Percentiles rank a stretch among this genome's conserved stretches.
Evolutionary conservation across 2,797 vertebrate species (phyloP).

Genomic region (Alexandromys oeconomus): DNA sequence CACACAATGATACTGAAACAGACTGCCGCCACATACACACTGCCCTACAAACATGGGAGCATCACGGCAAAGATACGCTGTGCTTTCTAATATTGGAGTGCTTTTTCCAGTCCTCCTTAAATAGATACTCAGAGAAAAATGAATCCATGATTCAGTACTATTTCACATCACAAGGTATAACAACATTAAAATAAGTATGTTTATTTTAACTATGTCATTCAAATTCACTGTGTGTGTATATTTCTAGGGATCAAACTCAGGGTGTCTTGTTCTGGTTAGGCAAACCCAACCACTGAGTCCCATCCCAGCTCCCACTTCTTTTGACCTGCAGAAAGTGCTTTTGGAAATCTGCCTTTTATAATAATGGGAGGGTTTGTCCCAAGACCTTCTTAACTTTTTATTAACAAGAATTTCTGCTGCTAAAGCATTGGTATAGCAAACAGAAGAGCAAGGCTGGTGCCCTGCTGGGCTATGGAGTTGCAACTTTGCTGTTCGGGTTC

Average conservation of each 20-base stretch:
- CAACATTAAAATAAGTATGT: background rate
- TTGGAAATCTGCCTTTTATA: background rate
- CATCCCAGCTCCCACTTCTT: background rate
- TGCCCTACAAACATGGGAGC: background rate
- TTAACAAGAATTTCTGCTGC: background rate
- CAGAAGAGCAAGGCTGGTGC: background rate
- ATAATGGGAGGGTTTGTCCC: background rate
- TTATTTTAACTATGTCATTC: slow-evolving; percentile 47
- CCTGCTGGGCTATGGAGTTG: background rate
- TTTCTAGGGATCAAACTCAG: background rate
- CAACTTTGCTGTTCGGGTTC: background rate
- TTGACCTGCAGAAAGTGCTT: background rate
- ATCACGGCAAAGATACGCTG: background rate
- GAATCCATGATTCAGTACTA: background rate
- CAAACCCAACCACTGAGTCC: background rate
- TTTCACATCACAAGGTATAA: background rate
- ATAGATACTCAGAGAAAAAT: slow-evolving; percentile 45
- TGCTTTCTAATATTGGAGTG: slow-evolving; percentile 35
- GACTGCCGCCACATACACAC: background rate
- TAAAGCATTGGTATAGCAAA: background rate
- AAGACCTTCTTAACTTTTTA: background rate
- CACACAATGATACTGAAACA: background rate
- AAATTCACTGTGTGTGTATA: background rate
- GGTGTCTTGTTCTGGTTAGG: background rate
- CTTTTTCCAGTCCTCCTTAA: slow-evolving; percentile 37